These are phyloP conservation scores for Crotophaga sulcirostris DNA, from an alignment of 2,113 vertebrate genomes.

Conservation along the genomic window DNA sequence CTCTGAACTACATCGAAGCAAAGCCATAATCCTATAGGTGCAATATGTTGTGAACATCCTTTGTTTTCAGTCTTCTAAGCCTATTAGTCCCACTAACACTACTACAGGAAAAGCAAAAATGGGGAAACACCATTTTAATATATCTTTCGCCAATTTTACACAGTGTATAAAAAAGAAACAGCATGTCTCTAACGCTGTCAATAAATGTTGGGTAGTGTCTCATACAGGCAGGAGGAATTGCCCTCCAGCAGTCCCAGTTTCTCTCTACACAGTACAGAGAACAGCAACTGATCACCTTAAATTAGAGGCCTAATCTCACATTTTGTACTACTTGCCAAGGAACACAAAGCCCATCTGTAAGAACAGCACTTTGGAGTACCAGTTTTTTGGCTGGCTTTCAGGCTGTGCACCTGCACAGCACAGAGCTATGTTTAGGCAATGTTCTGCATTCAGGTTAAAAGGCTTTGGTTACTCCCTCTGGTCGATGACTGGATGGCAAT, in stretches of 20 bases:
- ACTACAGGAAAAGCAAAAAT: neutral
- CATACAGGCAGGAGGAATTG: neutral
- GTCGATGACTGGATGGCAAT: neutral
- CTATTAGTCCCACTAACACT: neutral
- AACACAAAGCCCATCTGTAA: neutral
- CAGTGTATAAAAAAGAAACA: neutral
- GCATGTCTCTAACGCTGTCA: neutral
- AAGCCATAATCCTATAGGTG: neutral
- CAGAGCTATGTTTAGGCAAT: neutral
- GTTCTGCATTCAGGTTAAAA: neutral
- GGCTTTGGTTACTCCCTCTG: neutral
- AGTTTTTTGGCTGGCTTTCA: neutral
- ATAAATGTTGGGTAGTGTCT: neutral
- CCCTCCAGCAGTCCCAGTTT: neutral
- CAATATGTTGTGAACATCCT: neutral
- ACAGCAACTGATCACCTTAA: neutral
- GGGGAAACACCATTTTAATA: neutral
- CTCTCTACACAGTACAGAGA: neutral
- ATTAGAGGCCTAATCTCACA: neutral
- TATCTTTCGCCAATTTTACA: neutral
- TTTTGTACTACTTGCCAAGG: neutral
- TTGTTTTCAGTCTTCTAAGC: neutral
- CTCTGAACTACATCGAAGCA: neutral
- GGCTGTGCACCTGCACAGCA: neutral
- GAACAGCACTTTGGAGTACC: neutral